A percentile compares a stretch with the other conserved stretches of the same genome.
These are phyloP conservation scores for Drosophila arawakana DNA, from an alignment of 1,140 invertebrate genomes.

Conservation along the genomic window DNA sequence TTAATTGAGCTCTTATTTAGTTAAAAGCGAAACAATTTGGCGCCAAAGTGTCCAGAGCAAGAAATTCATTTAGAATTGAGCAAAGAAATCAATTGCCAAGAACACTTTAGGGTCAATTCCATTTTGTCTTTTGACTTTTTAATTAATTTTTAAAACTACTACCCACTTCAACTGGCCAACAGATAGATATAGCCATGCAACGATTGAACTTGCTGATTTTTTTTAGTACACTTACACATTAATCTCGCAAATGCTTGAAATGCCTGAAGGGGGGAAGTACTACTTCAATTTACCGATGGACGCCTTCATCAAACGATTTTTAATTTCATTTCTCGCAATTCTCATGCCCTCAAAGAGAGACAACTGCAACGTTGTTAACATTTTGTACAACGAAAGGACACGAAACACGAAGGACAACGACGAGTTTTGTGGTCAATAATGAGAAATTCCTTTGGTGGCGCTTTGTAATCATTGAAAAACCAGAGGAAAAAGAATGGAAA, in stretches of 20 bases:
- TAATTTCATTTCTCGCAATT: slow-evolving; percentile 64
- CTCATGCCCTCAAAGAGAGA: background rate
- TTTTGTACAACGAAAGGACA: slow-evolving; percentile 28
- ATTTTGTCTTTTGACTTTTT: slow-evolving; percentile 55
- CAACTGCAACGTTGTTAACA: slow-evolving; percentile 68
- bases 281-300: slow-evolving; percentile 45
- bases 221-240: slow-evolving; percentile 70
- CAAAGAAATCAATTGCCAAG: slow-evolving; percentile 42
- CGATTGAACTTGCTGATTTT: slow-evolving; percentile 35
- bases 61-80: slow-evolving; percentile 27
- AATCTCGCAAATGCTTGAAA: slow-evolving; percentile 61
- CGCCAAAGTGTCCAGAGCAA: slow-evolving; percentile 12
- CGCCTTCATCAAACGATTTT: slow-evolving; percentile 71
- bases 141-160: slow-evolving; percentile 67
- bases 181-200: background rate
- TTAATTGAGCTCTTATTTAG: slow-evolving; percentile 68
- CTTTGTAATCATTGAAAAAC: slow-evolving; percentile 53
- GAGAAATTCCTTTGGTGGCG: slow-evolving; percentile 75
- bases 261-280: slow-evolving; percentile 7
- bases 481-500: slow-evolving; percentile 32
- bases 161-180: background rate
- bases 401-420: slow-evolving; percentile 29
- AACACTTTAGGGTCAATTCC: slow-evolving; percentile 50
- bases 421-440: slow-evolving; percentile 80
- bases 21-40: slow-evolving; percentile 34